These are phyloP conservation scores for Pantherophis guttatus DNA, from an alignment of 2,113 vertebrate species.

Conservation along the genomic window DNA sequence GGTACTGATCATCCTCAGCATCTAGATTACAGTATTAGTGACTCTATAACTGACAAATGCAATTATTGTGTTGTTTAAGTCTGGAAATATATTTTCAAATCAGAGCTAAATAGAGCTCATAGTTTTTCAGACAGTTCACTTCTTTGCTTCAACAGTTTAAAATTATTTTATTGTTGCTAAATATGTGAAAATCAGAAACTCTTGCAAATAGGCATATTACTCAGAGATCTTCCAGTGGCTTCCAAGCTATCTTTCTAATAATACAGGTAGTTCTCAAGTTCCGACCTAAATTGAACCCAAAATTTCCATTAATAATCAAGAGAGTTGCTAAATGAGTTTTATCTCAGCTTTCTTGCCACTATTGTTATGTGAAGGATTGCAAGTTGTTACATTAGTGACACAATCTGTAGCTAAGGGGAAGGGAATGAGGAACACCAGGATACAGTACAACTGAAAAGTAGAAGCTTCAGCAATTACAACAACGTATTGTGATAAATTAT, in stretches of 20 bases:
- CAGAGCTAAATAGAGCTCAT: not conserved
- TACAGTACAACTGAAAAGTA: not conserved
- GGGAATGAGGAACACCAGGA: not conserved
- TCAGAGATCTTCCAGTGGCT: not conserved
- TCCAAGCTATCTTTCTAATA: not conserved
- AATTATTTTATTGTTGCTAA: not conserved
- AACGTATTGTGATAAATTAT: not conserved
- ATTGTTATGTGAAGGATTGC: not conserved
- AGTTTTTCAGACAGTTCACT: not conserved
- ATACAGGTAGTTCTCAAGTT: not conserved
- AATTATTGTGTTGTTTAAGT: not conserved
- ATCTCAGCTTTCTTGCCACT: not conserved
- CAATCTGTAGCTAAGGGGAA: not conserved
- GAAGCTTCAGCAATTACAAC: not conserved
- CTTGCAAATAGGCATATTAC: not conserved
- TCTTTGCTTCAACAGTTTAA: not conserved
- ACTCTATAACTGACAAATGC: not conserved
- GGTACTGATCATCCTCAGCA: not conserved
- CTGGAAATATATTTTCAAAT: not conserved
- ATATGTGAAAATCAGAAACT: not conserved
- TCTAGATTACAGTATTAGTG: not conserved
- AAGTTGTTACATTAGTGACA: not conserved
- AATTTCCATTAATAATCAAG: not conserved
- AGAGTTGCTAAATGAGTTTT: not conserved
- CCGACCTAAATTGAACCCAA: not conserved